phyloP scores from a whole-genome alignment of 2,888 invertebrate genomes.

The Eupithecia exiguata region DNA sequence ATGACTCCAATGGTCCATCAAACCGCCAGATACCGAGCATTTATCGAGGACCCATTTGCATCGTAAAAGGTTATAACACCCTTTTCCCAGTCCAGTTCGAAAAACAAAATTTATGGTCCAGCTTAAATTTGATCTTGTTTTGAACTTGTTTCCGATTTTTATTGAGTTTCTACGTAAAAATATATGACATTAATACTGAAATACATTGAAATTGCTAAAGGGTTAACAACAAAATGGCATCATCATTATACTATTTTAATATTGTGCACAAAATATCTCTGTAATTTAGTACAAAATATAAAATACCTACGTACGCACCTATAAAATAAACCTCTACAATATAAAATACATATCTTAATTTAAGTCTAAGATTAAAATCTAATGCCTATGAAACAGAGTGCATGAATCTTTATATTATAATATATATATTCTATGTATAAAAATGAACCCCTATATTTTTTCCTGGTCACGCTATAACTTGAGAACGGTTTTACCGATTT shows the following conservation, averaged over 20 bases:
- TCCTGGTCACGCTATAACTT: no score
- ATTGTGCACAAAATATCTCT: not conserved
- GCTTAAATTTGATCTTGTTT: slow-evolving; percentile 22
- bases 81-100: slow-evolving; percentile 38
- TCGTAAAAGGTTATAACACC: slow-evolving; percentile 53
- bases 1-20: slow-evolving; percentile 62
- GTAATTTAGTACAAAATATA: no score
- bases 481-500: no score
- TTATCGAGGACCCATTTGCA: slow-evolving; percentile 56
- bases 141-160: slow-evolving; percentile 12
- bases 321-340: no score
- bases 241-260: not conserved
- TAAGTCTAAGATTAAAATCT: no score
- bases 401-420: no score
- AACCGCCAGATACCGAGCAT: slow-evolving; percentile 55
- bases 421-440: no score
- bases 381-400: no score
- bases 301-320: no score
- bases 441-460: no score
- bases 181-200: not conserved
- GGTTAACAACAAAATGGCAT: not conserved
- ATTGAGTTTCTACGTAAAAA: not conserved
- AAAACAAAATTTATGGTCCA: slow-evolving; percentile 34
- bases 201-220: not conserved
- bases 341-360: no score